These are phyloP conservation scores for Tupiocoris notatus DNA, from an alignment of 2,888 invertebrate genomes.

Conservation along the genomic window DNA sequence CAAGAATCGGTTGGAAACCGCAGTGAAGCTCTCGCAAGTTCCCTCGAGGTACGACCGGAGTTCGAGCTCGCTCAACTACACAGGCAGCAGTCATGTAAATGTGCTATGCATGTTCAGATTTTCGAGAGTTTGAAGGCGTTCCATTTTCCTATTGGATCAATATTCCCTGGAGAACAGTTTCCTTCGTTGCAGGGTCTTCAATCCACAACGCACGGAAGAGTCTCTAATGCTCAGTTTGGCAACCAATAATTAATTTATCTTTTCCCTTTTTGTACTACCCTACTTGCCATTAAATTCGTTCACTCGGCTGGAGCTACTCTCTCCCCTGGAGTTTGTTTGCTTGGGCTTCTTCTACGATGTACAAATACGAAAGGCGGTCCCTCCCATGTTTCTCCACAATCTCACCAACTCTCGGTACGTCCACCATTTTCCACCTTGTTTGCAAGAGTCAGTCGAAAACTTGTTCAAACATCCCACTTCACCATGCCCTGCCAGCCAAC, in stretches of 20 bases:
- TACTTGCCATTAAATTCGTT: slow-evolving; percentile 45
- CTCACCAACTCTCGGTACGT: too few species aligned
- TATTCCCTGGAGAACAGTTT: neutral
- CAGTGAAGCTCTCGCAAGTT: neutral
- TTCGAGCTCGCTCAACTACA: neutral
- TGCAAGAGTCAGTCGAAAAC: slow-evolving; percentile 41
- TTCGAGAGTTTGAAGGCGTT: neutral
- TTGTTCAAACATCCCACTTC: slow-evolving; percentile 29
- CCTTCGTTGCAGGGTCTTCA: neutral
- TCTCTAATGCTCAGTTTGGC: too few species aligned
- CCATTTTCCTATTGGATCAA: neutral
- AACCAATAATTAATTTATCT: slow-evolving; percentile 39
- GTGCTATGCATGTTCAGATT: neutral
- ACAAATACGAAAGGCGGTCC: slow-evolving; percentile 17
- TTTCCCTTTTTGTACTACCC: slow-evolving; percentile 11
- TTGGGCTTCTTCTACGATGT: slow-evolving; percentile 32
- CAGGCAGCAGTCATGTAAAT: too few species aligned
- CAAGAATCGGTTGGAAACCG: neutral
- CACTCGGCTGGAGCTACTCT: slow-evolving; percentile 24
- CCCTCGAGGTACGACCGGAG: neutral
- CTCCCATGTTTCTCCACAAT: neutral
- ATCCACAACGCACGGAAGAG: too few species aligned
- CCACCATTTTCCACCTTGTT: slow-evolving; percentile 18
- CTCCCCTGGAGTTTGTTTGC: slow-evolving; percentile 24
- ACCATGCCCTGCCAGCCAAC: neutral